Evolutionary conservation across 2,113 vertebrate species (phyloP).

Genomic region (Heterotis niloticus): DNA sequence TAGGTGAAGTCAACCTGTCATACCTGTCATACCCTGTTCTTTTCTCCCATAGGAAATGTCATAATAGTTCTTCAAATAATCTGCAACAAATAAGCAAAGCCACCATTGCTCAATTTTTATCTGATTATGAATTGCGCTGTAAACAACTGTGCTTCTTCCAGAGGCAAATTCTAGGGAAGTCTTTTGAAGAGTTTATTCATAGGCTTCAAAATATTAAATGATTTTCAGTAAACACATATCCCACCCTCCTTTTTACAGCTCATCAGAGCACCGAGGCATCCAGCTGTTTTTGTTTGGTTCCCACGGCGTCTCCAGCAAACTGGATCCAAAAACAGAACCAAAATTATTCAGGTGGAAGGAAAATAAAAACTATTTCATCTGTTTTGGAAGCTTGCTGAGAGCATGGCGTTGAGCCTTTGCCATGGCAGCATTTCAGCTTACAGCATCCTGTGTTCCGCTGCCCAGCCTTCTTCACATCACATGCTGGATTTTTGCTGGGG

Average conservation of each 20-base stretch:
- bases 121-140: constrained; percentile 13
- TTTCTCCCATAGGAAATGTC: too few species aligned
- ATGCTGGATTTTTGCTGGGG: not conserved
- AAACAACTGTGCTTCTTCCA: constrained; percentile 23
- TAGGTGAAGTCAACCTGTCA: too few species aligned
- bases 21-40: too few species aligned
- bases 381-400: too few species aligned
- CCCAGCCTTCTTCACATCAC: too few species aligned
- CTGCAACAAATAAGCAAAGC: too few species aligned
- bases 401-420: too few species aligned
- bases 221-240: constrained; percentile 35
- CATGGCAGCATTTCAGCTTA: too few species aligned
- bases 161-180: not conserved
- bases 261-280: not conserved
- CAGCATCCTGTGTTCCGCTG: not conserved
- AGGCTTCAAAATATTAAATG: constrained; percentile 33
- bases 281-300: constrained; percentile 22
- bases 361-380: too few species aligned
- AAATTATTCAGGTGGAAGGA: too few species aligned
- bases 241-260: not conserved
- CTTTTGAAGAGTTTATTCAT: constrained; percentile 28
- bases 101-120: not conserved
- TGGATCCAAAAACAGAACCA: not conserved
- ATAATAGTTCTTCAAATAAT: too few species aligned
- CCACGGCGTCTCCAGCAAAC: not conserved